Percentiles rank a stretch among this genome's conserved stretches.
Conservation (phyloP, 2,888 invertebrate species). For the Bruchidius siliquastri region DNA sequence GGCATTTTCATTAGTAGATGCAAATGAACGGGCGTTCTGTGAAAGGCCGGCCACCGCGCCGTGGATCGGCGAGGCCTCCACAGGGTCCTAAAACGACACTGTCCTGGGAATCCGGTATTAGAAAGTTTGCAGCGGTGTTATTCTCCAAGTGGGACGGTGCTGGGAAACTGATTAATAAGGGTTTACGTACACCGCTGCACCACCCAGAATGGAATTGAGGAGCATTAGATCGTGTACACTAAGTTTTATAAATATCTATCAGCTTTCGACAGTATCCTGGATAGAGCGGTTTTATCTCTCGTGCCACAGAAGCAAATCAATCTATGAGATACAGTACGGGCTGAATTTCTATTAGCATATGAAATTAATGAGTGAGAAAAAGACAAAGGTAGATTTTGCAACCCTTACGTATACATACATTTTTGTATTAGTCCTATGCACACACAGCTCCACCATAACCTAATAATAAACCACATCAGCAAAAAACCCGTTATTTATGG, state of each 20-base stretch:
- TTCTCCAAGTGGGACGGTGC: neutral
- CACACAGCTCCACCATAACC: neutral
- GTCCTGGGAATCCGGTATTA: neutral
- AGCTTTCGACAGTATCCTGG: neutral
- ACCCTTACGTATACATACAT: too few relatives aligned
- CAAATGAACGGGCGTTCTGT: neutral
- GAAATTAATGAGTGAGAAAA: too few relatives aligned
- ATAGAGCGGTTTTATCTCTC: neutral
- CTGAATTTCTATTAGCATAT: too few relatives aligned
- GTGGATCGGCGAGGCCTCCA: neutral
- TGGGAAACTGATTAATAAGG: neutral
- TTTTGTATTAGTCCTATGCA: neutral
- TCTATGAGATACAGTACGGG: too few relatives aligned
- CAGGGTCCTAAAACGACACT: neutral
- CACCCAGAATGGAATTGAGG: neutral
- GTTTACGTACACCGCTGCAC: neutral
- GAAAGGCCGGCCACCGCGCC: neutral
- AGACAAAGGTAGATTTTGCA: too few relatives aligned
- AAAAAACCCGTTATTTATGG: neutral
- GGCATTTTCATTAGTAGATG: neutral
- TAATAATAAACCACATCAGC: neutral
- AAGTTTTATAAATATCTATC: neutral
- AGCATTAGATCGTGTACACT: neutral
- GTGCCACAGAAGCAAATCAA: neutral
- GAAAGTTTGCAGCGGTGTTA: neutral